phyloP scores from a whole-genome alignment of 2,113 vertebrate genomes.

The Callithrix jacchus region DNA sequence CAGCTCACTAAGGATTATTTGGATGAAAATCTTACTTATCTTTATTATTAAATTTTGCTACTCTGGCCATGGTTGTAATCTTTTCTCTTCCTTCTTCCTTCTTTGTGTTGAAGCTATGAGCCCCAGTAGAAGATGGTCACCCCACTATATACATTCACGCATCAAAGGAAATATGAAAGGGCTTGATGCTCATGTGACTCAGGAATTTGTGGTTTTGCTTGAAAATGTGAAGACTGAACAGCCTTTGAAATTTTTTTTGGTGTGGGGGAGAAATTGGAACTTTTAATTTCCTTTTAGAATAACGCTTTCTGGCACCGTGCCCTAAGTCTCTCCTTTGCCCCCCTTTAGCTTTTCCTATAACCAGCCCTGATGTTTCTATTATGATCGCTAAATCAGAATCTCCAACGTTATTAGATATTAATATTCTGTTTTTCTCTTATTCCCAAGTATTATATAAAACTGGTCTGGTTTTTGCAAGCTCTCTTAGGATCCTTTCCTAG shows the following conservation, averaged over 20 bases:
- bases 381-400: background rate
- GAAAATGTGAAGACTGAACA: background rate
- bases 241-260: background rate
- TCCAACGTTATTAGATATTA: background rate
- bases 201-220: conserved; percentile 37
- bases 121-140: background rate
- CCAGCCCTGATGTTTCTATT: background rate
- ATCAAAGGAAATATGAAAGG: conserved; percentile 50
- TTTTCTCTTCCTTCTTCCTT: background rate
- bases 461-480: background rate
- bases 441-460: background rate
- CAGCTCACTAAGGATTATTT: background rate
- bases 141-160: background rate
- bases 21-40: background rate
- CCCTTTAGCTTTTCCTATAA: background rate
- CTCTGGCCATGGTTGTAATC: background rate
- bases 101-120: background rate
- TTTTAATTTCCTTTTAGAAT: conserved; percentile 55
- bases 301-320: conserved; percentile 31
- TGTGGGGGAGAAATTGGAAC: background rate
- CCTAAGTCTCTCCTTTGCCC: background rate
- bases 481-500: background rate
- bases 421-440: background rate
- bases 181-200: background rate
- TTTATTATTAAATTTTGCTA: background rate